phyloP scores from a whole-genome alignment of 2,888 invertebrate genomes.

The Eremobia ochroleuca region DNA sequence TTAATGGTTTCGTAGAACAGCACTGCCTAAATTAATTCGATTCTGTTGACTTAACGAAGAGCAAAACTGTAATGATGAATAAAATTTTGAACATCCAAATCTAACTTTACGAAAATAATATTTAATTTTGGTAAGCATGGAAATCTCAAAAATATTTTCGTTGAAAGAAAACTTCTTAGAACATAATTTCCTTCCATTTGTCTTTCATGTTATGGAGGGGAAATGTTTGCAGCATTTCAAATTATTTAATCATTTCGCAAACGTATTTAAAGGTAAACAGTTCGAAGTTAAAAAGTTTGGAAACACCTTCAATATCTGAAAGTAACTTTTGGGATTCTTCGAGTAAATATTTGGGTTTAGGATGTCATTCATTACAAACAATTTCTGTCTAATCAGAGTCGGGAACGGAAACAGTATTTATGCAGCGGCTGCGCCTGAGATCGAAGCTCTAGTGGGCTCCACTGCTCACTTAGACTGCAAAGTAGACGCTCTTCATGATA shows the following conservation, averaged over 20 bases:
- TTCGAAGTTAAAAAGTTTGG: slow-evolving; percentile 45
- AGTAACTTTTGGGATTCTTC: slow-evolving; percentile 35
- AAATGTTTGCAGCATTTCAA: slow-evolving; percentile 50
- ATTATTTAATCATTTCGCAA: slow-evolving; percentile 56
- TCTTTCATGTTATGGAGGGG: slow-evolving; percentile 38
- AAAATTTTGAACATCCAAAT: slow-evolving; percentile 43
- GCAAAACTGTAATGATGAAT: slow-evolving; percentile 49
- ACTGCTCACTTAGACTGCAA: slow-evolving; percentile 88
- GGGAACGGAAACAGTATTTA: slow-evolving; percentile 85
- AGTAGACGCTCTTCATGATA: slow-evolving; percentile 88
- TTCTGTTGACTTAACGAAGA: slow-evolving; percentile 46
- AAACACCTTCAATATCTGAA: slow-evolving; percentile 45
- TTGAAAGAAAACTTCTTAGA: slow-evolving; percentile 54
- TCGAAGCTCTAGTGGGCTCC: slow-evolving; percentile 87
- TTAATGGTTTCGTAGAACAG: slow-evolving; percentile 39
- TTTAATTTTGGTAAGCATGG: slow-evolving; percentile 39
- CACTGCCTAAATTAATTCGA: slow-evolving; percentile 50
- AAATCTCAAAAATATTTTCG: slow-evolving; percentile 56
- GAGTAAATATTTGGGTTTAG: slow-evolving; percentile 30
- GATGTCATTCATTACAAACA: slow-evolving; percentile 41
- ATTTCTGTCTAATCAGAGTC: slow-evolving; percentile 71
- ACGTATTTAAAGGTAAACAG: slow-evolving; percentile 51
- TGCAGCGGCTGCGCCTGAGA: slow-evolving; percentile 86
- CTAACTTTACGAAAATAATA: slow-evolving; percentile 54
- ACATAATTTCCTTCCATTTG: slow-evolving; percentile 55